Percentiles rank a stretch among this genome's conserved stretches.
phyloP scores from a whole-genome alignment of 1,140 invertebrate species.

The Rhopalosiphum maidis region DNA sequence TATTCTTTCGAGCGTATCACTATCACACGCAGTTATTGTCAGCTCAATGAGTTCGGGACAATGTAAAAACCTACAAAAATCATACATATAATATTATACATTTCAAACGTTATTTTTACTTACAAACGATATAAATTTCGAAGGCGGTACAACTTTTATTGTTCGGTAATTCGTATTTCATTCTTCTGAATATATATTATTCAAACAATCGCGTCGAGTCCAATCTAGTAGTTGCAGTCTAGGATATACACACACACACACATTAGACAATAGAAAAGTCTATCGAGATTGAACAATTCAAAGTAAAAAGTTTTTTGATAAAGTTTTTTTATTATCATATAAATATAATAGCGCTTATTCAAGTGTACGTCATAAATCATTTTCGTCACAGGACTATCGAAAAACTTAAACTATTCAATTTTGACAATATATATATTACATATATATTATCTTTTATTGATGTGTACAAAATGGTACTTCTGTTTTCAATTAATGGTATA shows the following conservation, averaged over 20 bases:
- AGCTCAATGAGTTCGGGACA: not conserved
- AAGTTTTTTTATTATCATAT: not conserved
- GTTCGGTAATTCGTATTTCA: not conserved
- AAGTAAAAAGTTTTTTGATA: constrained; percentile 20
- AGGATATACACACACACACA: not conserved
- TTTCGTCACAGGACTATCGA: not conserved
- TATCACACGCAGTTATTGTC: not conserved
- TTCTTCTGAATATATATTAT: not conserved
- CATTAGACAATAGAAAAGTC: not conserved
- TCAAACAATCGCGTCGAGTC: not conserved
- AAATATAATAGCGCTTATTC: not conserved
- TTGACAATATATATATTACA: not conserved
- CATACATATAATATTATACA: not conserved
- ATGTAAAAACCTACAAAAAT: not conserved
- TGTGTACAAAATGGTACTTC: not conserved
- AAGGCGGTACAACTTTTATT: not conserved
- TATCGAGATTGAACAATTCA: not conserved
- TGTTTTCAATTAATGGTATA: not conserved
- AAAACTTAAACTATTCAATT: constrained; percentile 25
- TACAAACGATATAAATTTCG: not conserved
- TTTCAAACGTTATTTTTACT: not conserved
- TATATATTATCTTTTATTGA: constrained; percentile 2
- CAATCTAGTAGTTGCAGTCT: not conserved
- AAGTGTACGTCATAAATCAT: not conserved
- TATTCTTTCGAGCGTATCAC: not conserved